A percentile compares a stretch with the other conserved stretches of the same genome.
Evolutionary conservation across 2,113 vertebrate genomes (phyloP).

Genomic region (Garra rufa): DNA sequence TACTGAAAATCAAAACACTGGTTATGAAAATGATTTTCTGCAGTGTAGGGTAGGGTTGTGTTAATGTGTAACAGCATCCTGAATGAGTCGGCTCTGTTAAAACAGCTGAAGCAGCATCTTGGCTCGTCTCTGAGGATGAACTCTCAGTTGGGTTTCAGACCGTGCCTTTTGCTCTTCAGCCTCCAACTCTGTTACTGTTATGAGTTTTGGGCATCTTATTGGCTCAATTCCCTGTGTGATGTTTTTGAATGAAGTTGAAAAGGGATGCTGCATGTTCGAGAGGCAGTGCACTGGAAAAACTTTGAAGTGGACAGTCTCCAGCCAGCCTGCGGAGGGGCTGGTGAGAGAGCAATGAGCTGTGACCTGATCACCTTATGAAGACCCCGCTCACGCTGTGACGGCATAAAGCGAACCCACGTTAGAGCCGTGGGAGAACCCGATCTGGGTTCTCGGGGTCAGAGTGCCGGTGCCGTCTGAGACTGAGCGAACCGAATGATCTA

Average conservation of each 20-base stretch:
- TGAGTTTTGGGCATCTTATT: conserved; percentile 21
- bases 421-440: background rate
- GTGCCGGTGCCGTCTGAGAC: background rate
- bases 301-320: conserved; percentile 65
- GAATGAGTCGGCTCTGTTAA: conserved; percentile 63
- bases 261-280: background rate
- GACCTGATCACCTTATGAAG: conserved; percentile 23
- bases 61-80: conserved; percentile 51
- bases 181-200: background rate
- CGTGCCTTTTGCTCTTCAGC: background rate
- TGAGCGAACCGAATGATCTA: conserved; percentile 27
- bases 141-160: conserved; percentile 42
- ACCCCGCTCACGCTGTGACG: background rate
- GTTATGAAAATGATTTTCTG: background rate
- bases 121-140: conserved; percentile 60
- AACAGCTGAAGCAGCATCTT: conserved; percentile 69
- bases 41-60: conserved; percentile 37
- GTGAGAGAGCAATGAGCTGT: conserved; percentile 21
- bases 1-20: background rate
- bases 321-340: conserved; percentile 20
- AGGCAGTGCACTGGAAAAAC: background rate
- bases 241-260: background rate
- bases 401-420: background rate
- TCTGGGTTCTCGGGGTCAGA: background rate
- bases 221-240: background rate